Evolutionary conservation across 1,140 invertebrate species (phyloP).

Genomic region (Anastrepha obliqua): DNA sequence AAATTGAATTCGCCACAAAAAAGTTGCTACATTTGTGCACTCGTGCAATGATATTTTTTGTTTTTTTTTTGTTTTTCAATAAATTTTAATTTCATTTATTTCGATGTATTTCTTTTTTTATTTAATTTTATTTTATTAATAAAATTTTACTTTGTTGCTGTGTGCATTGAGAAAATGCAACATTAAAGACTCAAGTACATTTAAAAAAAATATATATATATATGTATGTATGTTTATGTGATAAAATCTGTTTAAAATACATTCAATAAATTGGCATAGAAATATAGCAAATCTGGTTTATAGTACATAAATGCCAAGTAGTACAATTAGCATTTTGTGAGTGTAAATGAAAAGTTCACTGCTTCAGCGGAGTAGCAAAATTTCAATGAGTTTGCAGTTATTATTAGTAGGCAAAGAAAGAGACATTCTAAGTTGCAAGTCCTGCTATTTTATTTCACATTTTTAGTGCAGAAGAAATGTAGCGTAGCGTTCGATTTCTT

Average conservation of each 20-base stretch:
- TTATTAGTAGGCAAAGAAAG: too few species aligned
- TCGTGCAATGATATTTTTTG: conserved; percentile 29
- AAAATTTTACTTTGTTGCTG: not conserved
- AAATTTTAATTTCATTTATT: conserved; percentile 24
- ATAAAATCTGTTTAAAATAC: too few species aligned
- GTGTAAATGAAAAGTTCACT: not conserved
- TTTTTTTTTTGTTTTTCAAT: not conserved
- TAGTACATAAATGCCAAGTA: too few species aligned
- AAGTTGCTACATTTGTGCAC: conserved; percentile 18
- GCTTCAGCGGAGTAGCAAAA: not conserved
- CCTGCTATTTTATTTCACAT: too few species aligned
- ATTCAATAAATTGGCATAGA: too few species aligned
- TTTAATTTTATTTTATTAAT: not conserved
- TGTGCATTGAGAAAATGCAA: conserved; percentile 9
- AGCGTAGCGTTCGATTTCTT: too few species aligned
- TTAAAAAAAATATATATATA: conserved; percentile 5
- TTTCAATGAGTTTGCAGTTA: too few species aligned
- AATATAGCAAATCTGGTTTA: too few species aligned
- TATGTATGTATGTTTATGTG: not conserved
- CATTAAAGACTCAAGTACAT: not conserved
- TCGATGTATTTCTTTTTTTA: conserved; percentile 14
- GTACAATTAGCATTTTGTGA: not conserved
- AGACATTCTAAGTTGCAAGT: too few species aligned
- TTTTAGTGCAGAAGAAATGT: too few species aligned
- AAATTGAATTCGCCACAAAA: conserved; percentile 18